Evolutionary conservation across 53 echinoderm and acorn worm genomes (phyloP).

Genomic region (Crossaster papposus): DNA sequence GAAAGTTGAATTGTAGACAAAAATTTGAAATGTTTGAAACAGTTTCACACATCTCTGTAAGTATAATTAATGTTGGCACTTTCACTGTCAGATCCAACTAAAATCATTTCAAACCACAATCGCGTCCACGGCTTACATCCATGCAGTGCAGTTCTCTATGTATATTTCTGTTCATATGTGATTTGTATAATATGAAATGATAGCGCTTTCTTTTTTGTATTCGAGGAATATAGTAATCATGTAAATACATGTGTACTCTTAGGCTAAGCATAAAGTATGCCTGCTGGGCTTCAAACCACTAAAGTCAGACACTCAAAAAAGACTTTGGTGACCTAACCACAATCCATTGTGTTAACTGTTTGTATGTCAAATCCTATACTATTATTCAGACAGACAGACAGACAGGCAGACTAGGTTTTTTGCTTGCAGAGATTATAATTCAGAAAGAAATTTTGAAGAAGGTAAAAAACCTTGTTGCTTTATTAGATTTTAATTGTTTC

Average conservation of each 20-base stretch:
- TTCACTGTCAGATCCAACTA: no score
- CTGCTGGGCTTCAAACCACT: neutral
- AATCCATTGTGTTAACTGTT: neutral
- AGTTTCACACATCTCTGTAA: no score
- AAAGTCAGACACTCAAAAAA: neutral
- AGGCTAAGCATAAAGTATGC: neutral
- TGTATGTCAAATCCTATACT: neutral
- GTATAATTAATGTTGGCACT: no score
- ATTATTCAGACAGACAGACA: neutral
- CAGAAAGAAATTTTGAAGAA: neutral
- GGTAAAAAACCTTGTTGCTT: neutral
- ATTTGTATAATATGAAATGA: slow-evolving; percentile 31
- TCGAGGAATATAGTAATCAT: slow-evolving; percentile 52
- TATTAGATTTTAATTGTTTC: no score
- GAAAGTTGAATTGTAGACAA: neutral
- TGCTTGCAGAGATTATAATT: neutral
- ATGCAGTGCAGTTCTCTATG: slow-evolving; percentile 53
- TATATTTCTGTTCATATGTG: slow-evolving; percentile 48
- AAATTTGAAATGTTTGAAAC: neutral
- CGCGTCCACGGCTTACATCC: neutral
- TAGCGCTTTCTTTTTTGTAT: slow-evolving; percentile 34
- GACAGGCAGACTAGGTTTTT: neutral
- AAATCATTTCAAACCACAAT: neutral
- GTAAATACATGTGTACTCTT: slow-evolving; percentile 32
- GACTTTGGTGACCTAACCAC: neutral